These are phyloP conservation scores for Megalops atlanticus DNA, from an alignment of 2,113 vertebrate species.

Conservation along the genomic window DNA sequence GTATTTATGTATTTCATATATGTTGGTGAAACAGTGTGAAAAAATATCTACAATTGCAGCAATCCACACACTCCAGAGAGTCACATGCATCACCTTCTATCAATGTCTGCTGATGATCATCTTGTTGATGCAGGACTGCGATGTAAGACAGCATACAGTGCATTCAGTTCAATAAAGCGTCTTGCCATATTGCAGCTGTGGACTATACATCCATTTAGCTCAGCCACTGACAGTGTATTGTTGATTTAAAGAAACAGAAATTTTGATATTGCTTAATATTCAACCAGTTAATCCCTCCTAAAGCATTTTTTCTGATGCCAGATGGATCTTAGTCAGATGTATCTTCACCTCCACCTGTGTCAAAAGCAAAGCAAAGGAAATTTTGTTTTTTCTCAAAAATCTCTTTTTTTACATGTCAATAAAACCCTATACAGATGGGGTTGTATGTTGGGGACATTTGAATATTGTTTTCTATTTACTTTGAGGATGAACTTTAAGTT, in stretches of 20 bases:
- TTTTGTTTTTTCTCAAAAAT: too few species aligned
- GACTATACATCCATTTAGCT: background rate
- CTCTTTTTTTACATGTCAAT: too few species aligned
- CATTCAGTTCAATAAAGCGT: background rate
- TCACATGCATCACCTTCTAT: background rate
- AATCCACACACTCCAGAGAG: background rate
- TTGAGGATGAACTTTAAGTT: too few species aligned
- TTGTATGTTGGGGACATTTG: too few species aligned
- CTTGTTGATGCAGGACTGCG: background rate
- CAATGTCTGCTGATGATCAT: too few species aligned
- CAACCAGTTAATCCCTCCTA: background rate
- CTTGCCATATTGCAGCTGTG: too few species aligned
- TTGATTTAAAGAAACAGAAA: background rate
- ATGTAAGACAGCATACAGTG: too few species aligned
- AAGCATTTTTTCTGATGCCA: background rate
- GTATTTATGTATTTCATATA: background rate
- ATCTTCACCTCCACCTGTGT: too few species aligned
- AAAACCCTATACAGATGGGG: too few species aligned
- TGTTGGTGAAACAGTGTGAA: background rate
- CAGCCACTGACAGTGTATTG: background rate
- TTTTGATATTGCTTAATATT: conserved; percentile 6
- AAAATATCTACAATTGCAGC: background rate
- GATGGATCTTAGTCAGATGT: too few species aligned
- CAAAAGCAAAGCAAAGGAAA: too few species aligned
- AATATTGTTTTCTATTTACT: too few species aligned